A percentile compares a stretch with the other conserved stretches of the same genome.
Evolutionary conservation across 2,888 invertebrate genomes (phyloP).

Genomic region (Petrolisthes manimaculis): DNA sequence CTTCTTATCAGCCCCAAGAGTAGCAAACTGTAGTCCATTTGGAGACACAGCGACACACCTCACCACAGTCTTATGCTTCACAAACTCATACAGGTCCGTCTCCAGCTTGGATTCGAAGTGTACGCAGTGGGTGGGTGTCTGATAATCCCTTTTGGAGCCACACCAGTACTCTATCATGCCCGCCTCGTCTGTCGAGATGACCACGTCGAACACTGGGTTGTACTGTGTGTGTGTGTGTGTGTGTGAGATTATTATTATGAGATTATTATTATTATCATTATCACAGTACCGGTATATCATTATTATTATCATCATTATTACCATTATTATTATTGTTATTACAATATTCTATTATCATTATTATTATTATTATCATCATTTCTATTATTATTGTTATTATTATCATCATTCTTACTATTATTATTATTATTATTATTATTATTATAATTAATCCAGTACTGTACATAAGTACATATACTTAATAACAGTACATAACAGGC

Average conservation of each 20-base stretch:
- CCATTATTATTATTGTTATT: not conserved
- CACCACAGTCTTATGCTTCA: conserved; percentile 87
- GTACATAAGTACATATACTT: no score
- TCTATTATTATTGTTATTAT: not conserved
- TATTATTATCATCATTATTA: not conserved
- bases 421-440: no score
- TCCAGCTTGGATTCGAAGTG: conserved; percentile 91
- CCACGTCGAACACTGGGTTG: conserved; percentile 84
- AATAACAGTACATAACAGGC: no score
- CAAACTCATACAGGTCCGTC: conserved; percentile 95
- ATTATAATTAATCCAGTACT: no score
- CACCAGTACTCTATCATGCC: conserved; percentile 98
- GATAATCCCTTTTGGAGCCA: conserved; percentile 86
- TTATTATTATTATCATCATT: no score
- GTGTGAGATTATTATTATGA: not conserved
- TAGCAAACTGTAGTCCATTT: conserved; percentile 90
- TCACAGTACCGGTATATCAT: not conserved
- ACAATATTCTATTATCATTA: no score
- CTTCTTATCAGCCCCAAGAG: conserved; percentile 89
- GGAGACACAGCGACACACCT: conserved; percentile 86
- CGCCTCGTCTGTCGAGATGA: conserved; percentile 86
- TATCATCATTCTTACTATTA: no score
- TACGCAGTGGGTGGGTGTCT: conserved; percentile 85
- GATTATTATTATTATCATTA: no score
- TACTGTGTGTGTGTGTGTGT: conserved; percentile 73